These are phyloP conservation scores for Talpa occidentalis DNA, from an alignment of 2,113 vertebrate species.

Conservation along the genomic window DNA sequence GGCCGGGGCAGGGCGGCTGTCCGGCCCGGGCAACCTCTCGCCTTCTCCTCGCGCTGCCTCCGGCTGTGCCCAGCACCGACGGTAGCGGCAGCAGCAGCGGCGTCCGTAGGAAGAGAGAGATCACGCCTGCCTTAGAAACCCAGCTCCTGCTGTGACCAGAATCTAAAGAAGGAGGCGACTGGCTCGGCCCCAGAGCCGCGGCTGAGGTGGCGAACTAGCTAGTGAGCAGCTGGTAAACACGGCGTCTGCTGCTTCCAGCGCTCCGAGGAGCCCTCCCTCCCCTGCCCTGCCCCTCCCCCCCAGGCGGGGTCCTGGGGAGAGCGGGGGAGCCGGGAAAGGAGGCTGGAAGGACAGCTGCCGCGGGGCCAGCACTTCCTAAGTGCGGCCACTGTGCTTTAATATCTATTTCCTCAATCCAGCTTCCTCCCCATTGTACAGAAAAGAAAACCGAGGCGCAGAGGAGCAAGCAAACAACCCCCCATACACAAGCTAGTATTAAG, in stretches of 20 bases:
- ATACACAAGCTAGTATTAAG: neutral
- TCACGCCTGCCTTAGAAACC: conserved; percentile 76
- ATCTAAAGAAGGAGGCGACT: conserved; percentile 79
- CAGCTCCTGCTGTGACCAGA: conserved; percentile 79
- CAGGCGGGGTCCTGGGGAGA: neutral
- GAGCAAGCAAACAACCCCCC: neutral
- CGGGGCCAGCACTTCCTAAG: neutral
- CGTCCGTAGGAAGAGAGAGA: conserved; percentile 71
- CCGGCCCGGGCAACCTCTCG: neutral
- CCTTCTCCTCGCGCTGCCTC: neutral
- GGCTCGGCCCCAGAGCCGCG: conserved; percentile 59
- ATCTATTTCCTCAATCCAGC: conserved; percentile 22
- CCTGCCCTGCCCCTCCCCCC: too few relatives aligned
- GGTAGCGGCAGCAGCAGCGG: conserved; percentile 30
- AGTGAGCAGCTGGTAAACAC: conserved; percentile 64
- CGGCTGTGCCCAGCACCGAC: conserved; percentile 49
- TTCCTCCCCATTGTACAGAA: conserved; percentile 43
- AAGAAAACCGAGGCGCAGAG: conserved; percentile 35
- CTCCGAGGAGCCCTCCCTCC: neutral
- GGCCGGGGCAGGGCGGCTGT: neutral
- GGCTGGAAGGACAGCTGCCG: neutral
- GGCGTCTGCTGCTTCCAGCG: neutral
- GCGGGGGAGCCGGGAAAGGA: neutral
- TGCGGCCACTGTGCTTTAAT: neutral
- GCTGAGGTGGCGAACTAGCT: conserved; percentile 50